Conservation (phyloP, 2,113 vertebrate species). For the Platichthys flesus region DNA sequence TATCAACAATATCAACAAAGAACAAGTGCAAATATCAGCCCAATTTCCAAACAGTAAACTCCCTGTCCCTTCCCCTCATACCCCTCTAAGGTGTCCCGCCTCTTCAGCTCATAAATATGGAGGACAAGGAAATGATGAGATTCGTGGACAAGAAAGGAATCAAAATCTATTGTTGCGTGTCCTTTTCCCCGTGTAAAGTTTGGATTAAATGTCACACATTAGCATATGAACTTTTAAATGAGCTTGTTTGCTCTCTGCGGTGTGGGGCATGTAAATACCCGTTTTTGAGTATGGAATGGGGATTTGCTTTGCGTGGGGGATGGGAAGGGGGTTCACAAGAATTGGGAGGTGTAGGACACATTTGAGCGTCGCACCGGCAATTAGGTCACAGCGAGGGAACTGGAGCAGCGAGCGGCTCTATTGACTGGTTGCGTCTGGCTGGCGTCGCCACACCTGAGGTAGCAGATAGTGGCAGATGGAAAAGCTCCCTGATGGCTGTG, state of each 20-base stretch:
- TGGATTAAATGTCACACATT: conserved; percentile 90
- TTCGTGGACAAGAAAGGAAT: conserved; percentile 84
- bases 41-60: conserved; percentile 60
- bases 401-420: conserved; percentile 65
- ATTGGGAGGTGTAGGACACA: conserved; percentile 63
- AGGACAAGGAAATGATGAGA: conserved; percentile 80
- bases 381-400: conserved; percentile 75
- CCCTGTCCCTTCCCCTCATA: conserved; percentile 39
- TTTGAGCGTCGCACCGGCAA: conserved; percentile 69
- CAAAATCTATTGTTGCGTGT: conserved; percentile 87
- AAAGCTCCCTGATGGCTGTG: conserved; percentile 67
- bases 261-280: conserved; percentile 86
- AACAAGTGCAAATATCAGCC: conserved; percentile 40
- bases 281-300: conserved; percentile 76
- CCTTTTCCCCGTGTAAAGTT: conserved; percentile 88
- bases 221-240: conserved; percentile 91
- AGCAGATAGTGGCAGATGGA: conserved; percentile 66
- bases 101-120: conserved; percentile 85
- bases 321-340: conserved; percentile 35
- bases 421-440: conserved; percentile 64
- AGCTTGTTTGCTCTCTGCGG: conserved; percentile 87
- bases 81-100: conserved; percentile 72
- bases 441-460: conserved; percentile 69
- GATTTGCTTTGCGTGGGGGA: conserved; percentile 57
- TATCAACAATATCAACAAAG: conserved; percentile 54